Evolutionary conservation across 53 echinoderm and acorn worm genomes (phyloP).

Genomic region (Holothuria scabra): DNA sequence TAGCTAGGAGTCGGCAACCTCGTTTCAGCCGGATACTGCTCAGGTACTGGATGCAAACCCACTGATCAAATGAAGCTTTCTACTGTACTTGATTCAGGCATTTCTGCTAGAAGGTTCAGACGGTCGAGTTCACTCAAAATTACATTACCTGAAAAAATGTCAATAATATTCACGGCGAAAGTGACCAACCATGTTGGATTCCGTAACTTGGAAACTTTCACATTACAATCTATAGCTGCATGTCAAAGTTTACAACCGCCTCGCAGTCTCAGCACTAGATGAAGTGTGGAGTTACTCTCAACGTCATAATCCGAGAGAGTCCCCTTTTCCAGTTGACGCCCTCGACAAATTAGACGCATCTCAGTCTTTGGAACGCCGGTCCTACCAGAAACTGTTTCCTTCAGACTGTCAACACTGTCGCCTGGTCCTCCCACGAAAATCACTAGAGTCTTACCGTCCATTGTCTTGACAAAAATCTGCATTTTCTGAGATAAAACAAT

Average conservation of each 20-base stretch:
- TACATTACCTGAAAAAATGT: too few species aligned
- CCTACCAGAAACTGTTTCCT: not conserved
- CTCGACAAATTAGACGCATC: constrained; percentile 13
- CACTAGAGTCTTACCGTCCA: constrained; percentile 15
- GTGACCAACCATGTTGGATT: too few species aligned
- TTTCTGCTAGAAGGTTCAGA: too few species aligned
- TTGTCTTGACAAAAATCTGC: constrained; percentile 41
- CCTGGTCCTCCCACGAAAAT: constrained; percentile 13
- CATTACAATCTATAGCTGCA: too few species aligned
- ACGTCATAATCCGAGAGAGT: constrained; percentile 3
- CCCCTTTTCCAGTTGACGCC: constrained; percentile 15
- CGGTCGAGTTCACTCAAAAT: too few species aligned
- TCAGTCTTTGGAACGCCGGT: not conserved
- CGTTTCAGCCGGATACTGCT: too few species aligned
- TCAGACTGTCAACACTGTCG: constrained; percentile 33
- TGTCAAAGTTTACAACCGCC: constrained; percentile 9
- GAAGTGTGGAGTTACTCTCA: constrained; percentile 23
- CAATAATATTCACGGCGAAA: too few species aligned
- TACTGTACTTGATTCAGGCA: too few species aligned
- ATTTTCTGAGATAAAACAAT: not conserved
- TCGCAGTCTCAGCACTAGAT: constrained; percentile 9
- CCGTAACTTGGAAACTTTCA: too few species aligned
- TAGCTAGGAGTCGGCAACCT: too few species aligned
- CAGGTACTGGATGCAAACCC: too few species aligned
- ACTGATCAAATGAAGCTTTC: too few species aligned